Evolutionary conservation across 1,140 invertebrate genomes (phyloP).

Genomic region (Monomorium pharaonis): DNA sequence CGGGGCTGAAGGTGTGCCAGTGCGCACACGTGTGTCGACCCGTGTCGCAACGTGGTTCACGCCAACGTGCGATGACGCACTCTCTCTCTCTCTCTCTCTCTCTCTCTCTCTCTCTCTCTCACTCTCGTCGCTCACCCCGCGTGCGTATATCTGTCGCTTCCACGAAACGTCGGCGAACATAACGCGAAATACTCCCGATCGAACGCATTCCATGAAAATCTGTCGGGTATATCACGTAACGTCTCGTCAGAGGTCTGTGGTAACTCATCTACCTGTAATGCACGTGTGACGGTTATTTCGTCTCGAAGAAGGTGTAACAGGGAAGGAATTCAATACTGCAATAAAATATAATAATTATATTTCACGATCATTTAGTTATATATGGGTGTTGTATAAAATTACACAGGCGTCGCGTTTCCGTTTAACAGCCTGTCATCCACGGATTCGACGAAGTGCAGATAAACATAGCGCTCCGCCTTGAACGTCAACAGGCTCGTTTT

Average conservation of each 20-base stretch:
- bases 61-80: not conserved
- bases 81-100: not conserved
- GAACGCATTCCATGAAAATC: not conserved
- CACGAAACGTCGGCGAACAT: not conserved
- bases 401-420: not conserved
- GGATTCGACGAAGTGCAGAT: not conserved
- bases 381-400: not conserved
- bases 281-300: not conserved
- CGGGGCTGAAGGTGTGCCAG: slow-evolving; percentile 22
- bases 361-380: not conserved
- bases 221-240: not conserved
- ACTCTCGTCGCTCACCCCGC: not conserved
- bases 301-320: not conserved
- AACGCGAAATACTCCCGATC: not conserved
- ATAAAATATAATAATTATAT: not conserved
- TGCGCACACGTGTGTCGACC: slow-evolving; percentile 22
- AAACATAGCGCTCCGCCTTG: not conserved
- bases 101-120: not conserved
- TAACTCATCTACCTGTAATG: not conserved
- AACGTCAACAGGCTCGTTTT: not conserved
- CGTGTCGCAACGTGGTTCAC: slow-evolving; percentile 1
- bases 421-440: not conserved
- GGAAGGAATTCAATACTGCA: not conserved
- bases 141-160: not conserved
- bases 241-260: not conserved